phyloP scores from a whole-genome alignment of 2,888 invertebrate genomes.

The Hydraecia micacea region DNA sequence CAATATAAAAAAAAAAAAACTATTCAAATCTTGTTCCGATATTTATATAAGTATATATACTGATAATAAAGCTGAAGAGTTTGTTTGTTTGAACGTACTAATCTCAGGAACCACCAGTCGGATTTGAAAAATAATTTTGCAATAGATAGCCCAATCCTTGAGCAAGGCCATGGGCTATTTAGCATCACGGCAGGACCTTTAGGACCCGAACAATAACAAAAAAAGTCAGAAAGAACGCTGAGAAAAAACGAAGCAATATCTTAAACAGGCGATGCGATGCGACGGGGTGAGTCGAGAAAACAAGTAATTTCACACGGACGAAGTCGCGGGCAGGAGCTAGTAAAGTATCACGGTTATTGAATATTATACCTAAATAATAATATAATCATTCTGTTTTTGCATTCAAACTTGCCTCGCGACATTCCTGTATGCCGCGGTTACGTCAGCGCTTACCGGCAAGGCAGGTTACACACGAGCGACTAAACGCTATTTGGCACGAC shows the following conservation, averaged over 20 bases:
- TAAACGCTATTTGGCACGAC: conserved; percentile 36
- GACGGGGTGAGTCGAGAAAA: not conserved
- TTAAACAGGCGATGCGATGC: not conserved
- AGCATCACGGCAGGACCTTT: too few species aligned
- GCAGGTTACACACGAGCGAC: conserved; percentile 39
- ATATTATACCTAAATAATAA: conserved; percentile 23
- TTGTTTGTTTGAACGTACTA: not conserved
- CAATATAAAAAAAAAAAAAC: not conserved
- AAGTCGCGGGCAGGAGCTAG: not conserved
- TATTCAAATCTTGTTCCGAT: not conserved
- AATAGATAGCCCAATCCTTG: too few species aligned
- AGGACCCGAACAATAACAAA: too few species aligned
- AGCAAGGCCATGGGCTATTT: too few species aligned
- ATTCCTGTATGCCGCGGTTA: conserved; percentile 55
- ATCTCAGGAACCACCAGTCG: not conserved
- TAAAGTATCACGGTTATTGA: conserved; percentile 13
- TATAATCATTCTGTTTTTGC: conserved; percentile 50
- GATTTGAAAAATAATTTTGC: not conserved
- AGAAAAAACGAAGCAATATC: too few species aligned
- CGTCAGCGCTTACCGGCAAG: conserved; percentile 58
- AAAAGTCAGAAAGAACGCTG: too few species aligned
- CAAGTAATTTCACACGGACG: not conserved
- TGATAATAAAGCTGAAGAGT: not conserved
- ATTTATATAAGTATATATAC: not conserved
- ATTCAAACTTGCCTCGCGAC: conserved; percentile 52